Evolutionary conservation across 2,888 invertebrate genomes (phyloP), one percentile per base, ranked within the genome.

Genomic region (Amphipoea lucens): DNA sequence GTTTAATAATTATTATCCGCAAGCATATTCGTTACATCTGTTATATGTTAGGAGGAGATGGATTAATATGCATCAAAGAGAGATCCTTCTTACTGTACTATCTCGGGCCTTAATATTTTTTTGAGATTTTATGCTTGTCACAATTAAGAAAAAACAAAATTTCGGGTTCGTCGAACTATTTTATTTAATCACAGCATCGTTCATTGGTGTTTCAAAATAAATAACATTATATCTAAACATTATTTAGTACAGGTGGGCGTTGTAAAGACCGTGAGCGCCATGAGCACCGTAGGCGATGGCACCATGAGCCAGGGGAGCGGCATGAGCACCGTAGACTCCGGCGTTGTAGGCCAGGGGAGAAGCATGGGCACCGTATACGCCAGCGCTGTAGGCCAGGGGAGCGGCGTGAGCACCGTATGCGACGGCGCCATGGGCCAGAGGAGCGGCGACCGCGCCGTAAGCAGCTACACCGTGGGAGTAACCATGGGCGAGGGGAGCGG

Each of bases 121-220:
- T 63, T 63, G 17, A 36, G 17, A 36, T 36, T 17, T 17, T 17
- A 17, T 7, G 63, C 17, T 17, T 36, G 7, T 63, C 54, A 23
- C 14, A 6, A 14, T 14, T 14, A 48, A 48, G 14, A 57, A 57
- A 0, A 66, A 60, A 70, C 29, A 29, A 70, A 45, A 9, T 54
- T 40, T 67, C 67, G 23, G 42, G 71, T 81, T 83, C 81, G 81
- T 82, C 36, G 76, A 79, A 78, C 76, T 74, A 85, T 87, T 90
- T 89, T 83, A 89, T 86, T 85, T 84, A 74, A 90, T 90, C 93
- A 93, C 92, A 94, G 93, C 91, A 88, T 89, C 83, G 88, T 88
- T 89, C 88, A 90, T 91, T 89, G 84, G 87, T 84, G 77, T 90
- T 86, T 88, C 83, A 88, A 75, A 80, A 89, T 91, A 90, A 90